A percentile compares a stretch with the other conserved stretches of the same genome.
These are phyloP conservation scores for Lampris incognitus DNA, from an alignment of 2,113 vertebrate species.

Conservation along the genomic window DNA sequence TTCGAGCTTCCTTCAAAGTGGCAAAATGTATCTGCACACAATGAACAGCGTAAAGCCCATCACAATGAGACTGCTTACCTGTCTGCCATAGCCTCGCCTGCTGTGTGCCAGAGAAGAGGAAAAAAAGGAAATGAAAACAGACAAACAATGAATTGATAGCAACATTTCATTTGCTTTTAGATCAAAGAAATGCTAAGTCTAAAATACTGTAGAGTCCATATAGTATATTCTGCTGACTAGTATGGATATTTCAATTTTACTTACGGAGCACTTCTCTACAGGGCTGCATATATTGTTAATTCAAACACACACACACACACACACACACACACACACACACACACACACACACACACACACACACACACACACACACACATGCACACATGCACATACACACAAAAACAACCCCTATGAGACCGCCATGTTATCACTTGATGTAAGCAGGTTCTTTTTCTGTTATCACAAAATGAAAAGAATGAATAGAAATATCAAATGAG, in stretches of 20 bases:
- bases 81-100: constrained; percentile 69
- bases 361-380: no score
- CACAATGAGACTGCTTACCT: constrained; percentile 67
- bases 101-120: constrained; percentile 53
- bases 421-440: constrained; percentile 53
- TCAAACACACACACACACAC: not conserved
- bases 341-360: not conserved
- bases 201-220: not conserved
- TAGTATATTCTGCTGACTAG: constrained; percentile 66
- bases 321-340: no score
- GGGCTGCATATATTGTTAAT: constrained; percentile 51
- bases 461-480: constrained; percentile 53
- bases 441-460: constrained; percentile 16
- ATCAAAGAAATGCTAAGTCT: constrained; percentile 52
- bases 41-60: constrained; percentile 31
- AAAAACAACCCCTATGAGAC: constrained; percentile 35
- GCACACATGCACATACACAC: not conserved
- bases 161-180: constrained; percentile 46
- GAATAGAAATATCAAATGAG: constrained; percentile 54
- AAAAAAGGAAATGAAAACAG: constrained; percentile 42
- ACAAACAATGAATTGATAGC: constrained; percentile 61
- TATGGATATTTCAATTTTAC: constrained; percentile 60
- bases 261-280: constrained; percentile 73
- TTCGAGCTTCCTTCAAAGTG: constrained; percentile 35
- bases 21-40: constrained; percentile 55